Conservation (phyloP, 2,797 vertebrate species). For the Sandelia bainsii region DNA sequence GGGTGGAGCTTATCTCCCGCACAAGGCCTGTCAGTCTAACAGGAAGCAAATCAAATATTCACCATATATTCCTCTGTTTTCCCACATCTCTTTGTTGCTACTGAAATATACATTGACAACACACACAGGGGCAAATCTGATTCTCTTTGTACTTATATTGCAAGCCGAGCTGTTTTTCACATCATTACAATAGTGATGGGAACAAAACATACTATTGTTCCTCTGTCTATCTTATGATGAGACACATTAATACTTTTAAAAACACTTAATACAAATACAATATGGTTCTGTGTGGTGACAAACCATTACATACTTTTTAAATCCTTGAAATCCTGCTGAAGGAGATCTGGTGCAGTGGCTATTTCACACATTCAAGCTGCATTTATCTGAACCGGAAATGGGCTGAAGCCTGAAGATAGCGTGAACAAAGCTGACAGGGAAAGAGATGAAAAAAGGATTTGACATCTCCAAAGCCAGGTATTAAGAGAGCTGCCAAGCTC, state of each 20-base stretch:
- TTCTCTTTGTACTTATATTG: constrained; percentile 46
- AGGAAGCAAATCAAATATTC: constrained; percentile 61
- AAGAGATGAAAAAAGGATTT: constrained; percentile 73
- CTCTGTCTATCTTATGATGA: constrained; percentile 29
- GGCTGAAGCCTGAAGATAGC: constrained; percentile 68
- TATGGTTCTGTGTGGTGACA: constrained; percentile 25
- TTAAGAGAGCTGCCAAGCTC: constrained; percentile 75
- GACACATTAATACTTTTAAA: constrained; percentile 25
- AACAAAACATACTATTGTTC: constrained; percentile 39
- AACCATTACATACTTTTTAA: constrained; percentile 34
- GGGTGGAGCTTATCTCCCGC: constrained; percentile 36
- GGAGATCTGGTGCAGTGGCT: constrained; percentile 41
- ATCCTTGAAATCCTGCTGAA: constrained; percentile 36
- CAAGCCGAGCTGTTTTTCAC: constrained; percentile 40
- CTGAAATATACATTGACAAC: constrained; percentile 63
- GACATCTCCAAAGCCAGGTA: constrained; percentile 78
- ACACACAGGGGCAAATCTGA: constrained; percentile 28
- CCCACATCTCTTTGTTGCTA: constrained; percentile 59
- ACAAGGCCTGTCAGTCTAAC: constrained; percentile 40
- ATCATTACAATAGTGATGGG: constrained; percentile 37
- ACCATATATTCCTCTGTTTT: constrained; percentile 59
- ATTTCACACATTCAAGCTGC: constrained; percentile 37
- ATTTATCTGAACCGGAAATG: constrained; percentile 68
- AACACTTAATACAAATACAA: constrained; percentile 27
- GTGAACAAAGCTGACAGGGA: constrained; percentile 75